A percentile compares a stretch with the other conserved stretches of the same genome.
Evolutionary conservation across 2,113 vertebrate genomes (phyloP).

Genomic region (Petromus typicus): DNA sequence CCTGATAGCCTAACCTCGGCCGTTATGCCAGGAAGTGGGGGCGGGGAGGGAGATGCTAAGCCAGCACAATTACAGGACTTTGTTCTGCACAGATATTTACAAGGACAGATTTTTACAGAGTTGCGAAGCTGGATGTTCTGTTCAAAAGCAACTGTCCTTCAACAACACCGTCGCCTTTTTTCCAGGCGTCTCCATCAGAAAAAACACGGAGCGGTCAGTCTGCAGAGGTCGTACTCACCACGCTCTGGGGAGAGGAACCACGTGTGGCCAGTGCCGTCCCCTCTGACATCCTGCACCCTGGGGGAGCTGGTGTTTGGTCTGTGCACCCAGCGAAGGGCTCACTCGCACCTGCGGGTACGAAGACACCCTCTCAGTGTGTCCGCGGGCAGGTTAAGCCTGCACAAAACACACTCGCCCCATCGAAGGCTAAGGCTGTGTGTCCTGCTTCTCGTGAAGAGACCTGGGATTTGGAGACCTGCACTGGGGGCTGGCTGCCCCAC

Average conservation of each 20-base stretch:
- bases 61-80: background rate
- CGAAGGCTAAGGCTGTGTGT: constrained; percentile 64
- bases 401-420: constrained; percentile 74
- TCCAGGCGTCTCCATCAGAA: background rate
- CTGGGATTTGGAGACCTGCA: background rate
- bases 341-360: rapidly evolving
- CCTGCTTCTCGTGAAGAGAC: background rate
- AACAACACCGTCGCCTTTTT: background rate
- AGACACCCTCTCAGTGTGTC: rapidly evolving
- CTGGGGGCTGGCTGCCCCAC: background rate
- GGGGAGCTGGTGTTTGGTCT: background rate
- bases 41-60: rapidly evolving
- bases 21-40: rapidly evolving
- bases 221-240: background rate
- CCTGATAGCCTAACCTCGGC: background rate
- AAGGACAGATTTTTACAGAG: background rate
- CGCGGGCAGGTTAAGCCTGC: rapidly evolving
- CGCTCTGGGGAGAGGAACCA: background rate
- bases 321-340: background rate
- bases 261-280: background rate
- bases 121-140: background rate
- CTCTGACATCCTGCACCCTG: constrained; percentile 37
- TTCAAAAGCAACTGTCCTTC: background rate
- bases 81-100: background rate
- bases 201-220: background rate